Conservation (phyloP, 1,140 invertebrate species). For the Lasioglossum baleicum region DNA sequence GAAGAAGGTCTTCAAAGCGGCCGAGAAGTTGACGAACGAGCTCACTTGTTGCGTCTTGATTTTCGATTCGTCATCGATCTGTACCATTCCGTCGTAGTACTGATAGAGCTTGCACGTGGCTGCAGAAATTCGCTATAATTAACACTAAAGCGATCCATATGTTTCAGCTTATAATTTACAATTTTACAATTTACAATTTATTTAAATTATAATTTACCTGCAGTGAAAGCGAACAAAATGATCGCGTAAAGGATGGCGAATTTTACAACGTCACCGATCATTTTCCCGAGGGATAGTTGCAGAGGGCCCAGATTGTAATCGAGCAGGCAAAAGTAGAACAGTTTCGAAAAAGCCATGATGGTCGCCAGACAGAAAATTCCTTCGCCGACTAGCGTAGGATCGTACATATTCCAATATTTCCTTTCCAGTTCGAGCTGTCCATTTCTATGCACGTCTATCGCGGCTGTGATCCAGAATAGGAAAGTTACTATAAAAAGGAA, state of each 20-base stretch:
- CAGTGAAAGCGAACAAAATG: constrained; percentile 80
- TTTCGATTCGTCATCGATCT: constrained; percentile 79
- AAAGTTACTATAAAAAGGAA: constrained; percentile 78
- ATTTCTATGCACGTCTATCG: constrained; percentile 74
- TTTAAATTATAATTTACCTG: constrained; percentile 31
- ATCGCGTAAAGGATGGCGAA: constrained; percentile 81
- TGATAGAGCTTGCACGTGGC: constrained; percentile 79
- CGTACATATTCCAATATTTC: constrained; percentile 86
- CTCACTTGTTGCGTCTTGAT: constrained; percentile 72
- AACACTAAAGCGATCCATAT: too few species aligned
- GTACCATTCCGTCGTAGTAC: constrained; percentile 83
- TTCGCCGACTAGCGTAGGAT: constrained; percentile 87
- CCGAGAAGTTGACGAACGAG: constrained; percentile 81
- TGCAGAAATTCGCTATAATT: constrained; percentile 20
- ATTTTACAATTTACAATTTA: too few species aligned
- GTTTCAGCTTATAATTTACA: too few species aligned
- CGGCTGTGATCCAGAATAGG: constrained; percentile 79
- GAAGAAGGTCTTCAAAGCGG: constrained; percentile 86
- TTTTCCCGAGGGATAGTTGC: constrained; percentile 82
- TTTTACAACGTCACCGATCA: constrained; percentile 81
- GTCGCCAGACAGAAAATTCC: constrained; percentile 87
- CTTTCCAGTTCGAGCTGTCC: constrained; percentile 80
- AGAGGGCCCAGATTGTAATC: constrained; percentile 83
- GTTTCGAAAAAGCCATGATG: constrained; percentile 84
- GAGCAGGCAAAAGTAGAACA: constrained; percentile 82